Evolutionary conservation across 2,888 invertebrate genomes (phyloP), one percentile per base, ranked within the genome.

Genomic region (Ommatoiulus sabulosus): DNA sequence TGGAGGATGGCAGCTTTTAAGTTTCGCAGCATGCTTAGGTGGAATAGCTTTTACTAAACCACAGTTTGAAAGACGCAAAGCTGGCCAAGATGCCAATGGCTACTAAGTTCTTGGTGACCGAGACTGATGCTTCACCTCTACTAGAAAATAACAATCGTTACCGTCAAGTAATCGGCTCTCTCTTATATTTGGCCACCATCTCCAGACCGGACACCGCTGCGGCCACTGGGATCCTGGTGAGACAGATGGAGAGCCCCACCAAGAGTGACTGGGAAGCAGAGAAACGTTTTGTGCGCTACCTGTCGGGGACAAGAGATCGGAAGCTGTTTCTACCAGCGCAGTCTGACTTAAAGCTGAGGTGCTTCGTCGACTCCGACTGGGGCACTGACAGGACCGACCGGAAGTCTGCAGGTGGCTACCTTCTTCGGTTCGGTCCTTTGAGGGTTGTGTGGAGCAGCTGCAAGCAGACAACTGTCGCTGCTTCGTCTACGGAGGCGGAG

Each of bases 81-180:
- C 44, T 17, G 0, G 48, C 44, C 3, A 8, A 44, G 6, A 86
- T 44, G 1, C 86, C n/a, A 4, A 44, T 86, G 44, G 46, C n/a
- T n/a, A n/a, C n/a, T 17, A 15, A 0, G 3, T 44, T 46, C 44
- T 24, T 85, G 44, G 44, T 24, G 5, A 1, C 44, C n/a, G 8
- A 44, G 8, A 10, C 44, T 17, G n/a, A 20, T 0, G 20, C 8
- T 0, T 20, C 44, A 44, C n/a, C 1, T 17, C 8, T 15, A 17
- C 17, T 12, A 17, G 17, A 0, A 10, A 1, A 90, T 90, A 1
- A 12, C 15, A 12, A 52, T 90, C 90, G 48, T 91, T 24, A 90
- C n/a, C 46, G 44, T 15, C 52, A 12, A 17, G 15, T 52, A 2
- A 17, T 52, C 15, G 52, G 52, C 10, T 52, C 48, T 3, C 15